Evolutionary conservation across 2,888 invertebrate genomes (phyloP).

Genomic region (Trichopria drosophilae): DNA sequence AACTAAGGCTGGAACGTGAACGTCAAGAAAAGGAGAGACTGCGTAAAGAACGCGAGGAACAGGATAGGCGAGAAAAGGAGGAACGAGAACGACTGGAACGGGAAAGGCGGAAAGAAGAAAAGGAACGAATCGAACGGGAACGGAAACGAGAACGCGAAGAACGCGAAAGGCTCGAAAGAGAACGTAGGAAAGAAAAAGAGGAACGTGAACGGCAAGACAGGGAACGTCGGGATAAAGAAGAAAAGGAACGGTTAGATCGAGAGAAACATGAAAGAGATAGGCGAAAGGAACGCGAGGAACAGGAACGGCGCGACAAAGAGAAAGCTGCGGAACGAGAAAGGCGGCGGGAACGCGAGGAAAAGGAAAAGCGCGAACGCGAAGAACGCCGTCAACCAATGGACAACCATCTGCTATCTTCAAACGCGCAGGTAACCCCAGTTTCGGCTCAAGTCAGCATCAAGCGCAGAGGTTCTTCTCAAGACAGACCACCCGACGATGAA

Average conservation of each 20-base stretch:
- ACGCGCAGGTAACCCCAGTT: constrained; percentile 37
- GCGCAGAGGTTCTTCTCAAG: constrained; percentile 78
- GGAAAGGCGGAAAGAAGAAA: constrained; percentile 45
- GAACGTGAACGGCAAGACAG: constrained; percentile 55
- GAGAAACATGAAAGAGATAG: constrained; percentile 54
- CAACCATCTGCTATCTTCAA: constrained; percentile 48
- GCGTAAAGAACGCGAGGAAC: constrained; percentile 55
- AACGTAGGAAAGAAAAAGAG: constrained; percentile 48
- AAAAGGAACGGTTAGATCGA: constrained; percentile 55
- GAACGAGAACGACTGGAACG: constrained; percentile 57
- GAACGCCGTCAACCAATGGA: constrained; percentile 54
- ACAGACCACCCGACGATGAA: constrained; percentile 64
- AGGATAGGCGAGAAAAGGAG: constrained; percentile 54
- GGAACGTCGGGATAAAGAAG: constrained; percentile 48
- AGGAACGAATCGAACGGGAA: constrained; percentile 56
- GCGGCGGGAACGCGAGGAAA: constrained; percentile 53
- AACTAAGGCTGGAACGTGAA: constrained; percentile 46
- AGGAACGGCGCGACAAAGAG: constrained; percentile 57
- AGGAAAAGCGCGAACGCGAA: constrained; percentile 56
- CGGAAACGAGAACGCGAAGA: constrained; percentile 57
- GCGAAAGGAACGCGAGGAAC: constrained; percentile 53
- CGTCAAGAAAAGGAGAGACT: constrained; percentile 48
- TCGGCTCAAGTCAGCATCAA: constrained; percentile 68
- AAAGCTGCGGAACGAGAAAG: constrained; percentile 54
- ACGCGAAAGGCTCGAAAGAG: constrained; percentile 45